Evolutionary conservation across 1,140 invertebrate species (phyloP).

Genomic region (Brachionus asplanchnoidis): DNA sequence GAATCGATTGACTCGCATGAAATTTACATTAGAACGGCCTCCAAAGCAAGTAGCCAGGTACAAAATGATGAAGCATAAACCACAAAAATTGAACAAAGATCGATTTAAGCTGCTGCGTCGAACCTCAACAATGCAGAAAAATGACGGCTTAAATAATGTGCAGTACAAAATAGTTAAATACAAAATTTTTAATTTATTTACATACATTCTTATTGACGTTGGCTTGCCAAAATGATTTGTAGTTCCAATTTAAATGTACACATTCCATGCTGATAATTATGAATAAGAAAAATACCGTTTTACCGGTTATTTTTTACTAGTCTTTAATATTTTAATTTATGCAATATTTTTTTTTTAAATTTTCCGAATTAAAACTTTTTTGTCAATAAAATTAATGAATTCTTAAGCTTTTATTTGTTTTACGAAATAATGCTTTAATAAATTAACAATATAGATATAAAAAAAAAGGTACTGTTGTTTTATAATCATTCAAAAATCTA

Average conservation of each 20-base stretch:
- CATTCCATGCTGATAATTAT: not conserved
- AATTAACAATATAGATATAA: too few species aligned
- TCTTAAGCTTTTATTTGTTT: not conserved
- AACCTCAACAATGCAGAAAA: not conserved
- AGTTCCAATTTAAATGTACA: not conserved
- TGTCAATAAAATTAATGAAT: not conserved
- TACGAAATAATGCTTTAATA: too few species aligned
- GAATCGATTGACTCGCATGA: not conserved
- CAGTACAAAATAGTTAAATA: not conserved
- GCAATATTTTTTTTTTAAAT: not conserved
- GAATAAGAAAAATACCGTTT: not conserved
- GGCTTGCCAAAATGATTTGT: not conserved
- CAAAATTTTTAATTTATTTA: not conserved
- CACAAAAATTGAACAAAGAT: slow-evolving; percentile 16
- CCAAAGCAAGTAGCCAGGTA: slow-evolving; percentile 49
- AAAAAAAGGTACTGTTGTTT: too few species aligned
- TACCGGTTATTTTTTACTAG: not conserved
- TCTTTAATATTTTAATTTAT: not conserved
- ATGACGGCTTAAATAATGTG: slow-evolving; percentile 10
- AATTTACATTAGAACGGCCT: slow-evolving; percentile 46
- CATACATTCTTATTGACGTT: slow-evolving; percentile 32
- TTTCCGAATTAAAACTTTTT: not conserved
- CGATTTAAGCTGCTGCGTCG: slow-evolving; percentile 15
- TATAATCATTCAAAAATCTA: too few species aligned
- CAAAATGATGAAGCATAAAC: slow-evolving; percentile 53